These are phyloP conservation scores for Melanotaenia parkinsoni DNA, from an alignment of 2,797 vertebrate species.

Conservation along the genomic window DNA sequence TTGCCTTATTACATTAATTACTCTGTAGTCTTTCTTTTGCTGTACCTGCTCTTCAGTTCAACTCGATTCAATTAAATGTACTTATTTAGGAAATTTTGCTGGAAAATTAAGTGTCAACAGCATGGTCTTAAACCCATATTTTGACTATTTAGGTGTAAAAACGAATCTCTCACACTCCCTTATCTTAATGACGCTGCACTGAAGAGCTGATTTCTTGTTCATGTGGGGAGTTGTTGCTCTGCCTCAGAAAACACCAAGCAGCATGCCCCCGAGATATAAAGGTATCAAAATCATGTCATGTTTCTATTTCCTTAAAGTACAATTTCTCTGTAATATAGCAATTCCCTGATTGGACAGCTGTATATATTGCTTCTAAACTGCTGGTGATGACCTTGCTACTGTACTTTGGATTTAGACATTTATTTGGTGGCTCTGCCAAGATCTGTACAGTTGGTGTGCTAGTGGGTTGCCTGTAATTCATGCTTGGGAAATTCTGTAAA, in stretches of 20 bases:
- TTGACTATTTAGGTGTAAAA: conserved; percentile 22
- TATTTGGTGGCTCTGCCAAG: conserved; percentile 71
- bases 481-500: conserved; percentile 81
- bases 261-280: conserved; percentile 54
- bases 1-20: conserved; percentile 81
- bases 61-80: conserved; percentile 50
- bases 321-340: conserved; percentile 73
- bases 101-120: conserved; percentile 43
- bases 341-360: conserved; percentile 76
- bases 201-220: conserved; percentile 50
- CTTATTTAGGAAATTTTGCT: conserved; percentile 62
- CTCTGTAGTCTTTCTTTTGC: conserved; percentile 67
- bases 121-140: conserved; percentile 34
- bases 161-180: conserved; percentile 21
- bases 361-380: conserved; percentile 82
- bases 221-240: conserved; percentile 40
- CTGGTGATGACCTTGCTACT: conserved; percentile 71
- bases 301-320: conserved; percentile 39
- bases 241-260: conserved; percentile 68
- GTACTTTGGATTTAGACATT: conserved; percentile 63
- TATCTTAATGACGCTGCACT: conserved; percentile 49
- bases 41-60: conserved; percentile 68
- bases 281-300: conserved; percentile 37
- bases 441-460: conserved; percentile 80
- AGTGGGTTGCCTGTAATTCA: conserved; percentile 82